phyloP scores from a whole-genome alignment of 2,888 invertebrate genomes.

The Pyrocoelia pectoralis region DNA sequence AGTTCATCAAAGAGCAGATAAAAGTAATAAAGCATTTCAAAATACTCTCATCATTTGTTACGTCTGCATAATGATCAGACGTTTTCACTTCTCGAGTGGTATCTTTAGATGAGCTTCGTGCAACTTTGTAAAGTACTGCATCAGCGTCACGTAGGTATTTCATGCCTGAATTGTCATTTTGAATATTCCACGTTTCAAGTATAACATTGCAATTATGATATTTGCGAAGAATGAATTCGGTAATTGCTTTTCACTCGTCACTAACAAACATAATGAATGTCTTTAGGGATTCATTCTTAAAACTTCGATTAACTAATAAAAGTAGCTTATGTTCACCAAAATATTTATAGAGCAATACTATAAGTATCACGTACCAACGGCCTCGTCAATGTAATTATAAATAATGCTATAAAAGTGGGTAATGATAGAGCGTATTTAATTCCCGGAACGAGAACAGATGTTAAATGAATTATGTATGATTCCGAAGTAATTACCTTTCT shows the following conservation, averaged over 20 bases:
- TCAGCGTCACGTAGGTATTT: constrained; percentile 43
- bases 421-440: constrained; percentile 27
- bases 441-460: constrained; percentile 27
- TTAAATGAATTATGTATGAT: constrained; percentile 31
- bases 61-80: constrained; percentile 48
- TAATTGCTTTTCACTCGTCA: constrained; percentile 29
- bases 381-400: constrained; percentile 26
- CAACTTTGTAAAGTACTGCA: constrained; percentile 37
- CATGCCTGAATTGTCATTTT: constrained; percentile 29
- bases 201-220: constrained; percentile 32
- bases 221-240: constrained; percentile 20
- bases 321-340: constrained; percentile 23
- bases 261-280: too few species aligned
- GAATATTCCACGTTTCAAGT: constrained; percentile 43
- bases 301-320: constrained; percentile 30
- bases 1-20: constrained; percentile 3
- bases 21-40: constrained; percentile 1
- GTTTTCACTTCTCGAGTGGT: constrained; percentile 48
- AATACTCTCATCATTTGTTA: constrained; percentile 36
- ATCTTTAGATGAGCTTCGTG: constrained; percentile 48
- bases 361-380: constrained; percentile 19
- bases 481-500: constrained; percentile 19
- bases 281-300: background rate
- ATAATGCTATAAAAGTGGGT: constrained; percentile 30
- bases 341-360: constrained; percentile 16